Percentiles rank a stretch among this genome's conserved stretches.
phyloP scores from a whole-genome alignment of 2,888 invertebrate species.

The Abrostola tripartita region DNA sequence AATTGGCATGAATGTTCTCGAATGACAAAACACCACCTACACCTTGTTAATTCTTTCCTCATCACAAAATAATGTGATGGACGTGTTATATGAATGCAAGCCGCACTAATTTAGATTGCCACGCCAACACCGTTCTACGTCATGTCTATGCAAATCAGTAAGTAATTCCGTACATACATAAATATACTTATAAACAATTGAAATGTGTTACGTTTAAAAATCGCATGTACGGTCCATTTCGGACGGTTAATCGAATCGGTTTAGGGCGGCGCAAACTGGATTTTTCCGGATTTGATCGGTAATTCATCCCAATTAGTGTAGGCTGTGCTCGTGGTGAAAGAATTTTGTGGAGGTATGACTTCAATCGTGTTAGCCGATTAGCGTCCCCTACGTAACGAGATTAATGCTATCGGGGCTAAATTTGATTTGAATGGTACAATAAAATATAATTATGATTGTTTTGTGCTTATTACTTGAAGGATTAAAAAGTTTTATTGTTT shows the following conservation, averaged over 20 bases:
- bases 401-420: conserved; percentile 34
- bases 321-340: conserved; percentile 38
- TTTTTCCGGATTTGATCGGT: conserved; percentile 71
- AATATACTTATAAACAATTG: conserved; percentile 42
- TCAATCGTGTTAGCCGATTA: conserved; percentile 46
- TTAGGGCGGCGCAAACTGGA: conserved; percentile 63
- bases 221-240: conserved; percentile 40
- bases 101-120: conserved; percentile 52
- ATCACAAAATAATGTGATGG: conserved; percentile 24
- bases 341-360: conserved; percentile 40
- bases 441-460: not conserved
- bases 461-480: too few species aligned
- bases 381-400: conserved; percentile 41
- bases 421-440: conserved; percentile 21
- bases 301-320: conserved; percentile 67
- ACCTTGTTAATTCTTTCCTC: not conserved
- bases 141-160: conserved; percentile 57
- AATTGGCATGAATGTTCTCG: too few species aligned
- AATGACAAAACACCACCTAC: not conserved
- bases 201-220: conserved; percentile 22
- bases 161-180: conserved; percentile 46
- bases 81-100: conserved; percentile 46
- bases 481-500: too few species aligned
- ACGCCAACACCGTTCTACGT: conserved; percentile 28
- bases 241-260: conserved; percentile 64